phyloP scores from a whole-genome alignment of 2,888 invertebrate species.

The Tachina grossa region DNA sequence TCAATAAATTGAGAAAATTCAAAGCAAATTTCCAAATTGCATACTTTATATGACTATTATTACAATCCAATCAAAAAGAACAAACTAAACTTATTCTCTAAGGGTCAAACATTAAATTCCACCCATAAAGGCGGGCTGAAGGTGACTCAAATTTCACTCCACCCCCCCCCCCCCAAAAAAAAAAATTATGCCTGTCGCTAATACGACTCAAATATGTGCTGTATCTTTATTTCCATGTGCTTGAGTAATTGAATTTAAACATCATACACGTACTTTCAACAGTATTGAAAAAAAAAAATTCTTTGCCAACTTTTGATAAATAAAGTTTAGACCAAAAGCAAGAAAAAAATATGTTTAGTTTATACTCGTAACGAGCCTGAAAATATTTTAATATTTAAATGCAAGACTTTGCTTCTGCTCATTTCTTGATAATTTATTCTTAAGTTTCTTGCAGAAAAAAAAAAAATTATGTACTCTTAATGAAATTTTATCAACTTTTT shows the following conservation, averaged over 20 bases:
- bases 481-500: slow-evolving; percentile 31
- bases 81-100: not conserved
- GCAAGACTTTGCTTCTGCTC: not conserved
- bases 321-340: not conserved
- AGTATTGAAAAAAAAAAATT: not conserved
- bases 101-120: not conserved
- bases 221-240: not conserved
- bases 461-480: not conserved
- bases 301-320: not conserved
- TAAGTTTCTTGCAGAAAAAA: not conserved
- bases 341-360: slow-evolving; percentile 1
- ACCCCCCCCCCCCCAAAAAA: not conserved
- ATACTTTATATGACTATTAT: slow-evolving; percentile 18
- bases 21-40: slow-evolving; percentile 49
- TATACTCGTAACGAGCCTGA: not conserved
- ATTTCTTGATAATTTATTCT: not conserved
- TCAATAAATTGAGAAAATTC: slow-evolving; percentile 56
- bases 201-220: not conserved
- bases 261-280: not conserved
- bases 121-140: too few relatives aligned
- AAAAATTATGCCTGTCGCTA: not conserved
- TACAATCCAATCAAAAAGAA: slow-evolving; percentile 25
- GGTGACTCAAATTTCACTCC: not conserved
- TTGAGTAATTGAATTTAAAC: slow-evolving; percentile 34
- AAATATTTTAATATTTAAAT: slow-evolving; percentile 10